A percentile compares a stretch with the other conserved stretches of the same genome.
phyloP scores from a whole-genome alignment of 2,797 vertebrate species.

The Enteromius viviparus region DNA sequence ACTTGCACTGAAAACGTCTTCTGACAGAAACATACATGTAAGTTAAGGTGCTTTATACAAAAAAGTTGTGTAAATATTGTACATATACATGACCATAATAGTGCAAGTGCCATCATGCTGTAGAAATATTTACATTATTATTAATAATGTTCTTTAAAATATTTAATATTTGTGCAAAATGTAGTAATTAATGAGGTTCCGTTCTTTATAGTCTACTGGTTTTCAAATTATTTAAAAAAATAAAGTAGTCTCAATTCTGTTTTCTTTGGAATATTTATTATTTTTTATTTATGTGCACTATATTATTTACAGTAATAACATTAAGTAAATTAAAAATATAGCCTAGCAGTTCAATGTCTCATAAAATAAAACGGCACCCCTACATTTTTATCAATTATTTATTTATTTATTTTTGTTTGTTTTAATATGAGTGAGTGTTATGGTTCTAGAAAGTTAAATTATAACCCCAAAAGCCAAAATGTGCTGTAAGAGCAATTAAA shows the following conservation, averaged over 20 bases:
- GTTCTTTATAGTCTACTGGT: not conserved
- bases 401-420: not conserved
- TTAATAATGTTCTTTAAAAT: not conserved
- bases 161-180: not conserved
- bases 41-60: not conserved
- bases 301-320: not conserved
- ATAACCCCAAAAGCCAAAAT: not conserved
- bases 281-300: not conserved
- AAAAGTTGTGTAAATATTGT: not conserved
- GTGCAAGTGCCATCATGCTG: not conserved
- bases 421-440: not conserved
- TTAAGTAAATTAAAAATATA: not conserved
- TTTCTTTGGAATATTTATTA: too few species aligned
- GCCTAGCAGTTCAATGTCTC: not conserved
- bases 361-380: not conserved
- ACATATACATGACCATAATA: not conserved
- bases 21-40: not conserved
- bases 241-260: too few species aligned
- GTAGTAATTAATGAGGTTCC: not conserved
- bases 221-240: not conserved
- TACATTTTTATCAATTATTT: not conserved
- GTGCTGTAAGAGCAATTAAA: not conserved
- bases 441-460: not conserved
- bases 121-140: not conserved
- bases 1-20: not conserved